Conservation (phyloP, 1,140 invertebrate genomes). For the Macrobrachium nipponense region DNA sequence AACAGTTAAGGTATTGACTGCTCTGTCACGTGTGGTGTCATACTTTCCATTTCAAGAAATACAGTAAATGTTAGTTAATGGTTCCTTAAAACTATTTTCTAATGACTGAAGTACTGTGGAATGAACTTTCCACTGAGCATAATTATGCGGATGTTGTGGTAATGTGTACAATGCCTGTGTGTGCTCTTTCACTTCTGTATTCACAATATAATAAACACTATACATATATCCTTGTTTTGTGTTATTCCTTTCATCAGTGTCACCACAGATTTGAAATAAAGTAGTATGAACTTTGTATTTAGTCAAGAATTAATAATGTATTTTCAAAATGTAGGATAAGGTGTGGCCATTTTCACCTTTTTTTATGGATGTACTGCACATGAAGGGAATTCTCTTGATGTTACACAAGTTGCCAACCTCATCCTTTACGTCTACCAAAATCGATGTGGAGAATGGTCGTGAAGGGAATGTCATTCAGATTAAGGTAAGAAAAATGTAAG, state of each 20-base stretch:
- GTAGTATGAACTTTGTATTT: neutral
- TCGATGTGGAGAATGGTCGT: too few species aligned
- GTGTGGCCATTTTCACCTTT: too few species aligned
- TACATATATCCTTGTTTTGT: constrained; percentile 34
- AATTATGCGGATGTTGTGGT: constrained; percentile 48
- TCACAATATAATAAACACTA: constrained; percentile 61
- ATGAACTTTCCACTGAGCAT: constrained; percentile 32
- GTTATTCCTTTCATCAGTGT: constrained; percentile 20
- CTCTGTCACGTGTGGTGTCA: too few species aligned
- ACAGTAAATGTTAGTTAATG: constrained; percentile 53
- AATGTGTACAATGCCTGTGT: constrained; percentile 61
- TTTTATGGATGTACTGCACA: too few species aligned
- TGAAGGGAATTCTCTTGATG: too few species aligned
- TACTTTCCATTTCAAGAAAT: neutral
- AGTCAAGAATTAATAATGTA: neutral
- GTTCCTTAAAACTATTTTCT: constrained; percentile 41
- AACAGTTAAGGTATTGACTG: too few species aligned
- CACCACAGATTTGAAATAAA: neutral
- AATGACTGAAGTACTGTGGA: constrained; percentile 33
- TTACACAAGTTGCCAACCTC: too few species aligned
- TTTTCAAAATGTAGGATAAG: too few species aligned
- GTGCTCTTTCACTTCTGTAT: constrained; percentile 62
- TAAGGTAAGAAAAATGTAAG: too few species aligned
- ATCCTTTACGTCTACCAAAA: too few species aligned
- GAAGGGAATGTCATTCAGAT: too few species aligned